Evolutionary conservation across 2,888 invertebrate species (phyloP).

Genomic region (Busseola fusca): DNA sequence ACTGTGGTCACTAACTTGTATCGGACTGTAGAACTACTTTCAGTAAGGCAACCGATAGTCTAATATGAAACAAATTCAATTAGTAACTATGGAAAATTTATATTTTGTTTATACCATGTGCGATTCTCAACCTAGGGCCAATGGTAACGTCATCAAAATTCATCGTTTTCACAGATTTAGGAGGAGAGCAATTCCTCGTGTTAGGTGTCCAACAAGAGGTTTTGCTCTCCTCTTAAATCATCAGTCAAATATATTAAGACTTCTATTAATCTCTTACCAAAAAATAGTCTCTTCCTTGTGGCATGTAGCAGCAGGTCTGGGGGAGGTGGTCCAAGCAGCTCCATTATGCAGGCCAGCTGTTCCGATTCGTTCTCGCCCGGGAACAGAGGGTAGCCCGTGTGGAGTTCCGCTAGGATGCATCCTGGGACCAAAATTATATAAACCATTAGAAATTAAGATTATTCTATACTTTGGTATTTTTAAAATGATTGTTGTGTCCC

Average conservation of each 20-base stretch:
- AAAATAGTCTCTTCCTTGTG: constrained; percentile 95
- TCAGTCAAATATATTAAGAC: neutral
- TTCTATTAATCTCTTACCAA: constrained; percentile 89
- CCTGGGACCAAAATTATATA: constrained; percentile 85
- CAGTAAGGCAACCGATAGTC: neutral
- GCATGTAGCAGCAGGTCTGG: constrained; percentile 95
- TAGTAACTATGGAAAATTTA: neutral
- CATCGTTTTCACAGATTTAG: neutral
- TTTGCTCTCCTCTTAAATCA: no score
- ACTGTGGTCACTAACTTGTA: no score
- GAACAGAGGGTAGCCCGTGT: constrained; percentile 98
- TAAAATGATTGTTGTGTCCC: no score
- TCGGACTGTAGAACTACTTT: neutral
- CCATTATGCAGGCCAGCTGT: constrained; percentile 99
- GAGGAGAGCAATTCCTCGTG: neutral
- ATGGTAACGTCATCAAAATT: neutral
- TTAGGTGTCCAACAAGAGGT: neutral
- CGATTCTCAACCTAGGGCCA: neutral
- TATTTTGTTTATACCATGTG: neutral
- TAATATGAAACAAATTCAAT: neutral
- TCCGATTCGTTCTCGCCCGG: constrained; percentile 99
- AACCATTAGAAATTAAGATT: neutral
- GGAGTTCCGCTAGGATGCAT: constrained; percentile 98
- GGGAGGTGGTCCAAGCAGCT: constrained; percentile 96
- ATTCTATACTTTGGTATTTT: neutral